Evolutionary conservation across 2,797 vertebrate species (phyloP), one percentile per base, ranked within the genome.

Genomic region (Sus cebifrons): DNA sequence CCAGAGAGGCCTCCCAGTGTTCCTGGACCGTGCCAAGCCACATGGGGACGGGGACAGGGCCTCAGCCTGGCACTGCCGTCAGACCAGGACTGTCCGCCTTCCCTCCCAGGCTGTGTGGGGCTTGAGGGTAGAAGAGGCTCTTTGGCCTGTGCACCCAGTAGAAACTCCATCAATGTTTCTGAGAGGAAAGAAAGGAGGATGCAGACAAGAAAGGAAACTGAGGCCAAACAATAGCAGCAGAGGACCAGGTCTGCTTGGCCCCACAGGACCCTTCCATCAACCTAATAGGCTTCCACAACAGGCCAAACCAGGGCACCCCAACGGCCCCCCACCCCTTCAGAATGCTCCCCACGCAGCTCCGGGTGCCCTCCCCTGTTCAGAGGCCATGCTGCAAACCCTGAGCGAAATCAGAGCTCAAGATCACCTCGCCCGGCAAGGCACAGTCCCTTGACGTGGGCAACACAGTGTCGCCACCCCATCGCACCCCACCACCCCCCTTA

Each of bases 1-100:
- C 64, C 44, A 52, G 3, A 52, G 0, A 0, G 36, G 32, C 5
- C 9, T 54, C 12, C 2, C 74, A 23, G 6, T 5, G 16, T 70
- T 23, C 62, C 14, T 8, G 5, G 3, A 14, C 12, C 10, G 17
- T 32, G 32, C n/a, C 40, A 23, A 3, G 68, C 7, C 7, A 32
- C 15, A 1, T 7, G 13, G 14, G 27, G 21, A 70, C 1, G 0
- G 17, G 27, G 21, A 70, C 1, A 0, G 12, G 12, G 7, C 49
- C 52, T 40, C n/a, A 25, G 12, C 4, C 3, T 9, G n/a, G n/a
- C 27, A 6, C 16, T 65, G 25, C 12, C 1, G 23, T 25, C 23
- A 18, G 23, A 27, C 67, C 64, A 78, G 64, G 88, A 70, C 12
- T 12, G 20, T 56, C 49, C 29, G 5, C 5, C 29, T 58, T 58